These are phyloP conservation scores for Parauchenoglanis ngamensis DNA, from an alignment of 2,797 vertebrate genomes.

Conservation along the genomic window DNA sequence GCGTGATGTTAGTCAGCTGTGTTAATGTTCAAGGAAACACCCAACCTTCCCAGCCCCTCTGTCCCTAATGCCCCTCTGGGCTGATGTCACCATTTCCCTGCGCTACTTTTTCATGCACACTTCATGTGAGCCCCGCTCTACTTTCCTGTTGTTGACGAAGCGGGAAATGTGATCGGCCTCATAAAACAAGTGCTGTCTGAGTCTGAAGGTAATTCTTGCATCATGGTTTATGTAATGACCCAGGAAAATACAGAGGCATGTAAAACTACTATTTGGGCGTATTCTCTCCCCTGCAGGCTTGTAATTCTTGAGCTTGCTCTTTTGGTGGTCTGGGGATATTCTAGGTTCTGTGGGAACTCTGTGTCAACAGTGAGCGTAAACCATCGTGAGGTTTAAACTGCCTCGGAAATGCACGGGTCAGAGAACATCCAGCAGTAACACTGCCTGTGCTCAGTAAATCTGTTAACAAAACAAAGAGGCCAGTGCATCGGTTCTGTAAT, in stretches of 20 bases:
- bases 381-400: conserved; percentile 22
- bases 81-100: conserved; percentile 45
- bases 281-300: conserved; percentile 14
- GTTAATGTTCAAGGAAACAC: conserved; percentile 40
- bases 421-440: conserved; percentile 43
- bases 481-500: conserved; percentile 27
- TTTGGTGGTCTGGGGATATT: conserved; percentile 46
- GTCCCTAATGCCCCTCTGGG: conserved; percentile 9
- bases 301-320: conserved; percentile 13
- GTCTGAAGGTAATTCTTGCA: conserved; percentile 28
- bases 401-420: conserved; percentile 36
- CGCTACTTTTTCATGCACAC: conserved; percentile 22
- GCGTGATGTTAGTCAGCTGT: conserved; percentile 53
- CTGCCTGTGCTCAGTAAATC: conserved; percentile 32
- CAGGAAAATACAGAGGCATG: conserved; percentile 25
- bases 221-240: conserved; percentile 42
- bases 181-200: conserved; percentile 37
- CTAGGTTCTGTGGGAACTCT: conserved; percentile 31
- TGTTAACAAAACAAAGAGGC: conserved; percentile 34
- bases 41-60: conserved; percentile 17
- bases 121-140: conserved; percentile 13
- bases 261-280: conserved; percentile 29
- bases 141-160: conserved; percentile 52
- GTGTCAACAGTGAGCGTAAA: conserved; percentile 35
- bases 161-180: conserved; percentile 46